Evolutionary conservation across 2,797 vertebrate genomes (phyloP), one percentile per base, ranked within the genome.

Genomic region (Lagorchestes hirsutus): DNA sequence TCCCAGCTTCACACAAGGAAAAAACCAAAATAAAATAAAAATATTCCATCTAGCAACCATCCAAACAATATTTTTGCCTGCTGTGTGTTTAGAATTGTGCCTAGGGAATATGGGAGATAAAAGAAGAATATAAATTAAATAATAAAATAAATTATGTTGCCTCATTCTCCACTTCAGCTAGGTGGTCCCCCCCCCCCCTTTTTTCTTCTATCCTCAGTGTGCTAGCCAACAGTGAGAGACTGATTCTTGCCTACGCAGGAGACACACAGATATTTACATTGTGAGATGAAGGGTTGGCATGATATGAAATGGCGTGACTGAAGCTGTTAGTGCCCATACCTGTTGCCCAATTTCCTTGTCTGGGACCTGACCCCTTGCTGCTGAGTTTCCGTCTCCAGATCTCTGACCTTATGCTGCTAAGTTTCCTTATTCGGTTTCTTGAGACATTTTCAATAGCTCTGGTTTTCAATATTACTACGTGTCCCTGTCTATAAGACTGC

Each of bases 211-310:
- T 92, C 16, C 95, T 92, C 55, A 97, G 97, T 96, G 82, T 91
- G 95, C 94, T 96, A 91, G 93, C 95, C 95, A 56, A 95, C 50
- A 55, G 56, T 95, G 62, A 50, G 31, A 74, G 18, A 50, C 54
- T 0, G 16, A 92, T 94, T 97, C 97, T 97, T 95, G 95, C 46
- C 93, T 98, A 97, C 95, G 94, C 92, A 96, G 97, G 40, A 97
- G 96, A 93, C 24, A 28, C 4, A 46, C 12, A 58, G 92, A 90
- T 4, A 54, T 62, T 74, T 93, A 16, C 4, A 46, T 52, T 59
- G 90, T 58, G 93, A 93, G 59, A 50, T 87, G 52, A 91, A 46
- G 55, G 52, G 31, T 50, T 94, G 67, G 54, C 52, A 27, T 0
- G 0, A 29, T n/a, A 54, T 95, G 92, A 31, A 62, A 29, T 59